phyloP scores from a whole-genome alignment of 2,888 invertebrate genomes.

The Pogonocherus hispidulus region DNA sequence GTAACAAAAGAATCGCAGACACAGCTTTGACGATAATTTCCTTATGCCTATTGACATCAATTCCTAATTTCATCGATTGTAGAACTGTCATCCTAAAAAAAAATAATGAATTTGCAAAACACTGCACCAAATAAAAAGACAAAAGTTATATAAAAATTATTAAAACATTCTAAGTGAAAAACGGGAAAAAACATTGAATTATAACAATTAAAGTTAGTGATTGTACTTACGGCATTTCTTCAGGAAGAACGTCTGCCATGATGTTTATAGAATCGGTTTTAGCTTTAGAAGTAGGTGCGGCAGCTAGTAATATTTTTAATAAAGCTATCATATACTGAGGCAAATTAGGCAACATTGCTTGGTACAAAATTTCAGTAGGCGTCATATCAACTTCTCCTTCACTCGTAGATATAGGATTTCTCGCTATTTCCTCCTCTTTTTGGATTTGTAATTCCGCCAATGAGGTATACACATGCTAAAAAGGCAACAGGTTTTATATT shows the following conservation, averaged over 20 bases:
- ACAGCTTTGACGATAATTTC: conserved; percentile 99
- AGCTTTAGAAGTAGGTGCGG: conserved; percentile 97
- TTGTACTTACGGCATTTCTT: conserved; percentile 92
- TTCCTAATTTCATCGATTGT: conserved; percentile 94
- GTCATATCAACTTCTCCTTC: conserved; percentile 86
- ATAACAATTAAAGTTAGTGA: too few species aligned
- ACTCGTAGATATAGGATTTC: conserved; percentile 91
- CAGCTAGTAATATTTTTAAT: conserved; percentile 95
- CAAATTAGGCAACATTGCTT: conserved; percentile 93
- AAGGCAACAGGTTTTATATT: too few species aligned
- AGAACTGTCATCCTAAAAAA: conserved; percentile 84
- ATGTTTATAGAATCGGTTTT: conserved; percentile 99
- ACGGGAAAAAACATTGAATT: too few species aligned
- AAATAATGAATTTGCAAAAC: conserved; percentile 11
- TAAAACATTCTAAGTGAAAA: too few species aligned
- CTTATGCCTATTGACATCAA: conserved; percentile 98
- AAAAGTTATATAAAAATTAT: too few species aligned
- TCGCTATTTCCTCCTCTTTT: conserved; percentile 91
- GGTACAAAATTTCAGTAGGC: conserved; percentile 90
- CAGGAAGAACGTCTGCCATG: conserved; percentile 96
- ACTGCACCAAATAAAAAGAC: too few species aligned
- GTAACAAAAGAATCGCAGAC: conserved; percentile 88
- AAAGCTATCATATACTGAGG: conserved; percentile 98
- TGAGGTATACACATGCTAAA: conserved; percentile 93
- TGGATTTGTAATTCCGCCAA: conserved; percentile 92